Evolutionary conservation across 2,113 vertebrate genomes (phyloP).

Genomic region (Hypanus sabinus): DNA sequence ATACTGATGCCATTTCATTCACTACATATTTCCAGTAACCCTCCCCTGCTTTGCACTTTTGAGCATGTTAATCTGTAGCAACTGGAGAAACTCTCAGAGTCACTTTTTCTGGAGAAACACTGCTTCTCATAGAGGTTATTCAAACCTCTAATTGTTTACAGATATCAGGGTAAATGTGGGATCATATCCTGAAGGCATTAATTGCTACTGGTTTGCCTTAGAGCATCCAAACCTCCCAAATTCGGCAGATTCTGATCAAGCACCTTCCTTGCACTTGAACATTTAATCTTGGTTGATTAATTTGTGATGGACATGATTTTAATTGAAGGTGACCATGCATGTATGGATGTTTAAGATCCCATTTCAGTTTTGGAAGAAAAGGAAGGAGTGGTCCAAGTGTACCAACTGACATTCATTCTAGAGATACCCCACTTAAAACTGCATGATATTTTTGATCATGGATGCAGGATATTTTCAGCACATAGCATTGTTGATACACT

Average conservation of each 20-base stretch:
- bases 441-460: background rate
- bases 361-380: too few species aligned
- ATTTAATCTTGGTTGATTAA: background rate
- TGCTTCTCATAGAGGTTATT: background rate
- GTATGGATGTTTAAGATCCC: too few species aligned
- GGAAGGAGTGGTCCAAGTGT: too few species aligned
- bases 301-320: too few species aligned
- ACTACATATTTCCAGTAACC: too few species aligned
- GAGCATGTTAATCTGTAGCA: too few species aligned
- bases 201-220: background rate
- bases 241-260: background rate
- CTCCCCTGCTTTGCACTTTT: too few species aligned
- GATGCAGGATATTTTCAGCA: too few species aligned
- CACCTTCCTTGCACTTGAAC: background rate
- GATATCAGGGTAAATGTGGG: background rate
- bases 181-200: background rate
- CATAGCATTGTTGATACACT: too few species aligned
- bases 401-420: background rate
- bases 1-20: too few species aligned
- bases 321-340: too few species aligned
- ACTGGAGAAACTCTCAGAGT: too few species aligned
- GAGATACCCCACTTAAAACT: background rate
- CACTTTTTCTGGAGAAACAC: background rate
- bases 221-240: background rate
- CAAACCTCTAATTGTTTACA: background rate